Base-by-base conservation (phyloP, 2,888 invertebrate species). In the Seira musarum region DNA sequence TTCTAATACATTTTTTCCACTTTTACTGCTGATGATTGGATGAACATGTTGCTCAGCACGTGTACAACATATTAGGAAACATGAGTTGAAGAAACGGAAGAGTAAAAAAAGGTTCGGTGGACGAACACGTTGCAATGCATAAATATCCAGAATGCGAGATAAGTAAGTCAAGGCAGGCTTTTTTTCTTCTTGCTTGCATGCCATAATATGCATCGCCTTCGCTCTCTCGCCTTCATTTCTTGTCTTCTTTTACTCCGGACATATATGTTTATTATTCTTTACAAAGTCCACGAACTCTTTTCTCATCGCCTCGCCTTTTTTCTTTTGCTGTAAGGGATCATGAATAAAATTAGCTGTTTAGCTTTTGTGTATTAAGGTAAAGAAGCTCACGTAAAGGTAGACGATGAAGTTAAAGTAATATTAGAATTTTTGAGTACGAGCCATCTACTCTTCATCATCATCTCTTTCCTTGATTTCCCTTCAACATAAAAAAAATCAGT, bases 291-390 rank as follows among this genome's bases (percentile, higher is more conserved):
- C 40, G n/a, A 17, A 61, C 61, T 19, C 15, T 35, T 67, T 67
- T 21, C 64, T 24, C 64, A 21, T 22, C 24, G 13, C 22, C 19
- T 70, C 68, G 13, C 67, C 17, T 67, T 25, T 30, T 22, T 60
- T 24, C 57, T 35, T 72, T 66, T 21, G 57, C 49, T 63, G 49
- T 19, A 21, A 74, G 66, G 35, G 63, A 69, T 76, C 76, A 76
- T 76, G 76, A 76, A 76, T 76, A 76, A 76, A 76, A 76, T 76
- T 76, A 76, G 76, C 66, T 76, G 64, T 65, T 72, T 72, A 72
- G 71, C 71, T 72, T 70, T 30, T 73, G 35, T 24, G 40, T 25
- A 65, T 71, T 71, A 46, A 15, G 40, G 46, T 30, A 71, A 73
- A 73, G 73, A 65, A 65, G 65, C 73, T 73, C 65, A 73, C 64